phyloP scores from a whole-genome alignment of 1,140 invertebrate species.

The Charaxes varanes region DNA sequence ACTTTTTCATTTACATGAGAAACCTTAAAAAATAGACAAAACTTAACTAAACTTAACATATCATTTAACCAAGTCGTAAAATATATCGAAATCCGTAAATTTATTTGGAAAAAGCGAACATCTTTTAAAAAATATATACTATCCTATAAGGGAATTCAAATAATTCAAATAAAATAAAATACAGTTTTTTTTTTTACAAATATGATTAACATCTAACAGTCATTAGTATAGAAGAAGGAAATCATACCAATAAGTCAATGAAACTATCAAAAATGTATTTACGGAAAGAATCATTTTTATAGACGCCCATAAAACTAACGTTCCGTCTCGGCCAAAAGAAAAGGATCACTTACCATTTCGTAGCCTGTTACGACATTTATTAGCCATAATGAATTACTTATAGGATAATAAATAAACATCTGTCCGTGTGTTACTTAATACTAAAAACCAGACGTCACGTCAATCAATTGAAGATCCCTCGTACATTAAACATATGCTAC shows the following conservation, averaged over 20 bases:
- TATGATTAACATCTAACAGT: too few relatives aligned
- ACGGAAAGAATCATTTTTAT: constrained; percentile 11
- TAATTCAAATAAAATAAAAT: too few relatives aligned
- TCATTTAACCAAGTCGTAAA: too few relatives aligned
- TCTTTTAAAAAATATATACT: too few relatives aligned
- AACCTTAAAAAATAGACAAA: too few relatives aligned
- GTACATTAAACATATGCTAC: constrained; percentile 60
- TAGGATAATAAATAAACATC: constrained; percentile 45
- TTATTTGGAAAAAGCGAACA: too few relatives aligned
- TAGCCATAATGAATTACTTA: constrained; percentile 48
- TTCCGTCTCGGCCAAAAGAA: constrained; percentile 1
- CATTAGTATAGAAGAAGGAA: too few relatives aligned
- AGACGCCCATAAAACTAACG: constrained; percentile 8
- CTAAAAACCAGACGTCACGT: constrained; percentile 52
- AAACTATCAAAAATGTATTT: constrained; percentile 4
- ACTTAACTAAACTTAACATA: too few relatives aligned
- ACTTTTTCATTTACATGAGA: too few relatives aligned
- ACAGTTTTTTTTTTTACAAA: too few relatives aligned
- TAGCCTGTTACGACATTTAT: constrained; percentile 46
- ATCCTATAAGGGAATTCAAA: too few relatives aligned
- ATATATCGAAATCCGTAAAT: too few relatives aligned
- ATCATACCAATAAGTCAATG: constrained; percentile 8
- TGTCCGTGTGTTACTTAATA: constrained; percentile 41
- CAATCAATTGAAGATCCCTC: constrained; percentile 59
- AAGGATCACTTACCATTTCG: constrained; percentile 18